These are phyloP conservation scores for sheep (Ovis aries) DNA, from an alignment of 2,113 vertebrate species.

Conservation along the genomic window ARS-UI_Ramb_v3.0 NC_056056.1:154013501-154014000, in stretches of 20 bases:
- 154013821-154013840: background rate
- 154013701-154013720: background rate
- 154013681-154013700: background rate
- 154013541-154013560: background rate
- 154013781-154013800: background rate
- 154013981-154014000: background rate
- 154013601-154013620: background rate
- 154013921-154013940: background rate
- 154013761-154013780: accelerated
- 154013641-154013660: background rate
- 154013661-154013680: background rate
- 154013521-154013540: background rate
- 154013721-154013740: background rate
- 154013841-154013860: background rate
- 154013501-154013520: background rate
- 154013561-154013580: background rate
- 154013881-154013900: background rate
- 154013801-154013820: too few relatives aligned
- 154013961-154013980: conserved; percentile 20
- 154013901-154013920: background rate
- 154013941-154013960: background rate
- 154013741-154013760: background rate
- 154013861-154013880: background rate
- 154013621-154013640: background rate
- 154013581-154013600: background rate